phyloP scores from a whole-genome alignment of 2,113 vertebrate species.

The Ceuthmochares aereus region DNA sequence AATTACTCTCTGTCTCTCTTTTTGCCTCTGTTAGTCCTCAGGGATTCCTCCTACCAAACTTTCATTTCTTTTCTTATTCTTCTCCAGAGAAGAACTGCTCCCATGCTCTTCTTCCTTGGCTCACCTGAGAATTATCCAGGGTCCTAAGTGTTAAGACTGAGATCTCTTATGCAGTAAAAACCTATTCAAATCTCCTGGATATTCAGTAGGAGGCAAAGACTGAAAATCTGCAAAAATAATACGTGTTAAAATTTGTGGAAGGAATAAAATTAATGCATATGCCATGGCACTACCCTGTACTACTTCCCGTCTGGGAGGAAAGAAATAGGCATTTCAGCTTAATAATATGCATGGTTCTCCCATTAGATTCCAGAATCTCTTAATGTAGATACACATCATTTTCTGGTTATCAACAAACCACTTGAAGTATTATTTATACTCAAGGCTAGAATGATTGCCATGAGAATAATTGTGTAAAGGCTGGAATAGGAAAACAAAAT shows the following conservation, averaged over 20 bases:
- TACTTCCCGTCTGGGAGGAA: slow-evolving; percentile 59
- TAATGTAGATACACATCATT: slow-evolving; percentile 54
- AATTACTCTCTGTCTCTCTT: neutral
- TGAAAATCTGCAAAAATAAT: slow-evolving; percentile 56
- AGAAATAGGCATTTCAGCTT: slow-evolving; percentile 59
- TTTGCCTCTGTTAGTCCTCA: neutral
- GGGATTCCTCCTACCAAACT: neutral
- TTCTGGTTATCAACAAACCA: slow-evolving; percentile 64
- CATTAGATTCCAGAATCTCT: slow-evolving; percentile 60
- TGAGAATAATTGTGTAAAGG: slow-evolving; percentile 66
- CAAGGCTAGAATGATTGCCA: slow-evolving; percentile 67
- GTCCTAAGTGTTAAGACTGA: neutral
- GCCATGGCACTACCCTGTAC: slow-evolving; percentile 30
- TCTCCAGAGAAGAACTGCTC: neutral
- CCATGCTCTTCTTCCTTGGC: neutral
- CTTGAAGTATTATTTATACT: slow-evolving; percentile 66
- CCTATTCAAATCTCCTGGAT: slow-evolving; percentile 41
- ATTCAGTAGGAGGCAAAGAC: slow-evolving; percentile 24
- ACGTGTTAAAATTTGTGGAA: slow-evolving; percentile 46
- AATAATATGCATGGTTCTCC: slow-evolving; percentile 63
- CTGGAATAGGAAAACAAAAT: slow-evolving; percentile 69
- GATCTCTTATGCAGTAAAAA: neutral
- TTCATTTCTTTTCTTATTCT: neutral
- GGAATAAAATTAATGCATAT: slow-evolving; percentile 64
- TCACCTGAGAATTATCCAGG: neutral